Evolutionary conservation across 2,797 vertebrate species (phyloP).

Genomic region (Rallus crepitans): DNA sequence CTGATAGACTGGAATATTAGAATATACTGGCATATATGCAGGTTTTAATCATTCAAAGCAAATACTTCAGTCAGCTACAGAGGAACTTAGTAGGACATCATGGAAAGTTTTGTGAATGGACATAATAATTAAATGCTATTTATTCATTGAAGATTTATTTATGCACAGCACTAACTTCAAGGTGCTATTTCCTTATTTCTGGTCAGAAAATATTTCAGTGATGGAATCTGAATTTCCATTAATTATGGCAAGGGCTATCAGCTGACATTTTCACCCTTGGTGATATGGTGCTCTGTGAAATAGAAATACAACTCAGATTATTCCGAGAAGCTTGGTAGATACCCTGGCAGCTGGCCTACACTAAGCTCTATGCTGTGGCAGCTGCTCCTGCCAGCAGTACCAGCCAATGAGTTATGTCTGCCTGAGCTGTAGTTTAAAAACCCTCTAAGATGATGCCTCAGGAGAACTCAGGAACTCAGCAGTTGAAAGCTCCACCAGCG

Average conservation of each 20-base stretch:
- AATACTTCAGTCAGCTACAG: background rate
- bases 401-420: background rate
- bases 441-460: background rate
- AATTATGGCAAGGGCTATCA: background rate
- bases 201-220: background rate
- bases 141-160: background rate
- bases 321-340: background rate
- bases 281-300: background rate
- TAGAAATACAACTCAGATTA: background rate
- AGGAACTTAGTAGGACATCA: background rate
- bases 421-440: background rate
- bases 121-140: background rate
- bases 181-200: background rate
- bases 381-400: background rate
- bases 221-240: background rate
- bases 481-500: background rate
- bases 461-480: accelerated
- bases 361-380: background rate
- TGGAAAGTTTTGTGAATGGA: background rate
- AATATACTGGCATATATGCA: background rate
- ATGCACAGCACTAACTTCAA: background rate
- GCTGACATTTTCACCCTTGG: background rate
- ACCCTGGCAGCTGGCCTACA: background rate
- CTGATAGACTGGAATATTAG: background rate
- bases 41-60: slow-evolving; percentile 5